Evolutionary conservation across 23 tunicate genomes (phyloP), one percentile per base, ranked within the genome.

Genomic region (Clavelina lepadiformis): DNA sequence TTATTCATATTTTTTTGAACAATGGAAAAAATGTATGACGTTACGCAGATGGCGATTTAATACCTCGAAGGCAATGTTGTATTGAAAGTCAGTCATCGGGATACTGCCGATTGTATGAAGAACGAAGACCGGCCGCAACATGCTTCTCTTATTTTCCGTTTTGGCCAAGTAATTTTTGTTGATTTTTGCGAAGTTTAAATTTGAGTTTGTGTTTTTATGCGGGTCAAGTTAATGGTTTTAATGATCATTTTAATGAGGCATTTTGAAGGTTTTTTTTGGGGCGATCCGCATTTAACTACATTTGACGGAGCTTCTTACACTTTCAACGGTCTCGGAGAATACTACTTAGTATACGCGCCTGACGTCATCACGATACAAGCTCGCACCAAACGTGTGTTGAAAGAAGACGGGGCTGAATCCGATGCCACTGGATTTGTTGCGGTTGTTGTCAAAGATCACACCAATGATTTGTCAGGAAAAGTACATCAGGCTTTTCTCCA

Each of bases 301-400:
- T 25, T 50, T 29, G 93, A 83, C 41, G 82, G 75, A 24, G 63
- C 46, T 27, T 5, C 6, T 8, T 83, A 83, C 58, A 56, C 76
- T 13, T 83, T 76, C 67, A 79, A 82, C 33, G 93, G 93, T 0
- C 31, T 58, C 2, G 93, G 93, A 11, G 93, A 83, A 62, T 76
- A 50, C 33, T 27, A 47, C 35, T 18, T 65, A 44, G 49, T 83
- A 0, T 83, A 79, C 21, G 77, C 76, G 37, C 67, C 70, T 3
- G 83, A 52, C 3, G 63, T 52, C 5, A 64, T 76, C 38, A 51
- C 53, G 24, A 19, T 64, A 19, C 82, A 76, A 76, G 64, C 73
- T 5, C 63, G 82, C 6, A 65, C 60, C 3, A 27, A 22, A 15
- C 33, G 35, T 26, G 82, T 72, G 13, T 25, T 26, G 11, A 76